Percentiles rank a stretch among this genome's conserved stretches.
phyloP scores from a whole-genome alignment of 2,888 invertebrate species.

The Lamellibrachia columna region DNA sequence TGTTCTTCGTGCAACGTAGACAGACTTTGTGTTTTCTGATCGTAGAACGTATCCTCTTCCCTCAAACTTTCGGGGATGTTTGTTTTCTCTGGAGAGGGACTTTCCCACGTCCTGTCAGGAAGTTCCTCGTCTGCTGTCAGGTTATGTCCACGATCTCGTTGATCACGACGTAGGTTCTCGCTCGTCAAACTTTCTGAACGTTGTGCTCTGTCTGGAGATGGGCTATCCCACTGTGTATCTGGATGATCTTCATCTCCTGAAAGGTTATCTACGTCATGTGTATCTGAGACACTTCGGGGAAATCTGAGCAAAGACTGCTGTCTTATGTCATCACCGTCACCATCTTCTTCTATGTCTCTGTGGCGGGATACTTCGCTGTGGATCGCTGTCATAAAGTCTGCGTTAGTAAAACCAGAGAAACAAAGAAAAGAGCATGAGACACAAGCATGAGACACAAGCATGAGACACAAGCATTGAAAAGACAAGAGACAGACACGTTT shows the following conservation, averaged over 20 bases:
- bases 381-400: background rate
- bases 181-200: background rate
- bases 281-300: background rate
- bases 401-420: background rate
- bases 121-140: background rate
- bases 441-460: background rate
- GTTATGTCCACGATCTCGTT: background rate
- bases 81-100: background rate
- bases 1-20: constrained; percentile 3
- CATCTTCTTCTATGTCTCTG: background rate
- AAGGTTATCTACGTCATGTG: background rate
- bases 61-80: background rate
- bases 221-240: background rate
- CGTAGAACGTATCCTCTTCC: background rate
- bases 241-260: background rate
- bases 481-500: background rate
- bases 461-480: background rate
- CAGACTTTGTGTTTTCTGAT: background rate
- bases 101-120: background rate
- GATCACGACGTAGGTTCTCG: background rate
- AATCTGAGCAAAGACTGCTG: constrained; percentile 4
- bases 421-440: background rate
- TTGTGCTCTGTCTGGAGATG: background rate
- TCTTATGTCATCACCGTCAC: background rate
- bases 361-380: background rate